Evolutionary conservation across 2,797 vertebrate genomes (phyloP), one percentile per base, ranked within the genome.

Genomic region (Tragopan temminckii): DNA sequence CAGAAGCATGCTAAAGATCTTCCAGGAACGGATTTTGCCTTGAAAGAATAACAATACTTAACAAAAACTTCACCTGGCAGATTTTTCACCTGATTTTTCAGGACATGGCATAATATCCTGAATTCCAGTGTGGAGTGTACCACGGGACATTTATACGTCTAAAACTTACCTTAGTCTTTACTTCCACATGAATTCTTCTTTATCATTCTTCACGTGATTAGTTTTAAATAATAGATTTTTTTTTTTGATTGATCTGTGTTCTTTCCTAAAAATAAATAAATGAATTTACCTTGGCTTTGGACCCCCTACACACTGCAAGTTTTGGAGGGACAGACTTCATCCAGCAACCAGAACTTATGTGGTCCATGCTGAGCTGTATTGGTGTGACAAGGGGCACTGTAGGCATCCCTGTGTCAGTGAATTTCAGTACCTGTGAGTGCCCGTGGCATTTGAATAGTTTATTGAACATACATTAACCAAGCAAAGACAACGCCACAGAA

Each of bases 341-440:
- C 13, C 43, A 86, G 2, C 3, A 3, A 5, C 6, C 20, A 77
- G 35, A 42, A 36, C 27, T 31, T 64, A 27, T 46, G 29, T 45
- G 25, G 10, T 17, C 48, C 7, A 1, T 2, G 8, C 53, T 16
- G 40, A 11, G 33, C 15, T 19, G 5, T 5, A 1, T 5, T 31
- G 29, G 4, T 31, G 14, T 36, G 53, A 31, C 14, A 1, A 7
- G n/a, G 58, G 48, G n/a, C 29, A 2, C 20, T 31, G 31, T 5
- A 18, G n/a, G 2, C 48, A 18, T 17, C n/a, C 2, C 3, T 48
- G 43, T 43, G n/a, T 48, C n/a, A 3, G 20, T 45, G 75, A 53
- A 35, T 13, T 70, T 74, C 58, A 38, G 38, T 46, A 43, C 40
- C 35, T 50, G 1, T 21, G 36, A 40, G 25, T 31, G 63, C 6